Base-by-base conservation (phyloP, 2,888 invertebrate genomes). In the Acronicta alni region DNA sequence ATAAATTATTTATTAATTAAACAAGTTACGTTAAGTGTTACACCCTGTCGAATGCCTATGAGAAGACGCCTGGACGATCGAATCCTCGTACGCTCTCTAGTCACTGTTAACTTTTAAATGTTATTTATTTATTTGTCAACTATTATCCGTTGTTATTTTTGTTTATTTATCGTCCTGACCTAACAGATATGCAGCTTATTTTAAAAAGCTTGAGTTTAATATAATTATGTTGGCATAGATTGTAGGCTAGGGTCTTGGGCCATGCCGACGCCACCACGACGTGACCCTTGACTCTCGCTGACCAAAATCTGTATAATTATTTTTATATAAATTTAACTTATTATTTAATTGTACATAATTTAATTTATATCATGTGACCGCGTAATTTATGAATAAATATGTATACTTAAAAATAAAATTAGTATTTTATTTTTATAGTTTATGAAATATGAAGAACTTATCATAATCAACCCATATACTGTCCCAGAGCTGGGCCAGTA, bases 361-460 rank as follows among this genome's bases (percentile, higher is more conserved):
- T 90, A 90, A 92, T 92, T 93, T 92, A 92, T 91, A 91, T 91
- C 89, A 91, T 88, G 91, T 92, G 92, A 93, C 91, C 85, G 91
- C 89, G 89, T 93, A 91, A 93, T 91, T 93, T 93, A 93, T 89
- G 86, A 93, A 93, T 93, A 94, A 93, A 93, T 93, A 93, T 93
- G 89, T 93, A 93, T 93, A 92, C 88, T 83, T 87, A 90, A 92
- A 91, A 92, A 89, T 88, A 72, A 62, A 20, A 42, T 10, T n/a
- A 17, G 64, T 77, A 74, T 89, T 89, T 89, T 70, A 85, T 87
- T 89, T 80, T 23, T 14, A 8, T 37, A 45, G 8, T 26, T 26
- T 26, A 23, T 23, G 7, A 23, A 23, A 5, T 23, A 23, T 4
- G 4, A 23, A 6, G n/a, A n/a, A n/a, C n/a, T n/a, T n/a, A n/a